Evolutionary conservation across 2,888 invertebrate species (phyloP).

Genomic region (Netelia virgata): DNA sequence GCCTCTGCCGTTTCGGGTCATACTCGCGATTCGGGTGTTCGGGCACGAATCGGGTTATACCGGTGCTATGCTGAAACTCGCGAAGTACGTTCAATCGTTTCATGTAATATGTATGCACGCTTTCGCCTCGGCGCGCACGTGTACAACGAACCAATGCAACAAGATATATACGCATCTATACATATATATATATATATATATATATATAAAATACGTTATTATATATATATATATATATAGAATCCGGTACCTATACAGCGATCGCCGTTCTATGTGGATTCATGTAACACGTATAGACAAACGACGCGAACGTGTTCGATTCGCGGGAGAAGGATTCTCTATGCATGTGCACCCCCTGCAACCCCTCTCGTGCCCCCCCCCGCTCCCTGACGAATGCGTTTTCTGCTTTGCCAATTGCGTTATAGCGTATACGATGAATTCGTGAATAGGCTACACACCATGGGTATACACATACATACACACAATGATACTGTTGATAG

Average conservation of each 20-base stretch:
- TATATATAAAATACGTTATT: too few relatives aligned
- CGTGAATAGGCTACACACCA: constrained; percentile 44
- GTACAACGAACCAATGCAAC: constrained; percentile 37
- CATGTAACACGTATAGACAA: constrained; percentile 60
- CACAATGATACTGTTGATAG: constrained; percentile 25
- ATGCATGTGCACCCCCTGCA: constrained; percentile 27
- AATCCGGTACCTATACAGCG: neutral
- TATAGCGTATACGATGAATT: constrained; percentile 46
- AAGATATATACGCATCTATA: constrained; percentile 9
- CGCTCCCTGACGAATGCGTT: constrained; percentile 41
- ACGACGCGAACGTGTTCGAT: constrained; percentile 62
- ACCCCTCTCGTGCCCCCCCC: neutral
- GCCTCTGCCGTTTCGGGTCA: constrained; percentile 49
- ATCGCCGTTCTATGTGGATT: constrained; percentile 54
- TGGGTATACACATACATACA: neutral
- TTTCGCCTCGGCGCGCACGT: constrained; percentile 56
- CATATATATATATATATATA: constrained; percentile 20
- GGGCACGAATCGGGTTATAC: constrained; percentile 57
- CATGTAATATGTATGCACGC: constrained; percentile 58
- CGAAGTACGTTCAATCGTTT: constrained; percentile 55
- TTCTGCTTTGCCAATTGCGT: constrained; percentile 48
- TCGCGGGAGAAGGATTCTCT: constrained; percentile 24
- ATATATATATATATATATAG: constrained; percentile 24
- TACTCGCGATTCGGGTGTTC: constrained; percentile 48
- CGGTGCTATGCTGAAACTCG: constrained; percentile 31